Percentiles rank a stretch among this genome's conserved stretches.
phyloP scores from a whole-genome alignment of 35 echinoderm and acorn worm species.

The Chiridota heheva region DNA sequence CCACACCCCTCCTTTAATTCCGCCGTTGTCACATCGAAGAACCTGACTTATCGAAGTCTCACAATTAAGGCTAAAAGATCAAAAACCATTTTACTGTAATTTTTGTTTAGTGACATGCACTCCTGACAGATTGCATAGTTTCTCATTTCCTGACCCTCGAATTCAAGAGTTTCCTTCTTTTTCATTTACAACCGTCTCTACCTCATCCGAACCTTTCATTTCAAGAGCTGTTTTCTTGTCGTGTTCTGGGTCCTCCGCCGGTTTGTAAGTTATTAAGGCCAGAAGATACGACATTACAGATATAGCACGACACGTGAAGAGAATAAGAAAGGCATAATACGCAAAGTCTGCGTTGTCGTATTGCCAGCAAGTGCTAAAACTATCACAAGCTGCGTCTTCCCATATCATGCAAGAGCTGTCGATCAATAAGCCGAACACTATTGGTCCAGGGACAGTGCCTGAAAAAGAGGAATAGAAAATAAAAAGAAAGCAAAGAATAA shows the following conservation, averaged over 20 bases:
- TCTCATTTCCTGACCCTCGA: too few species aligned
- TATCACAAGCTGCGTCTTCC: slow-evolving; percentile 41
- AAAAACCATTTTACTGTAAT: too few species aligned
- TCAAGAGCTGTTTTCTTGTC: neutral
- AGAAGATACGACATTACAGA: neutral
- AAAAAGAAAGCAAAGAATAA: neutral
- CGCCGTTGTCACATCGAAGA: too few species aligned
- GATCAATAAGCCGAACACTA: slow-evolving; percentile 39
- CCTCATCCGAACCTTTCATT: too few species aligned
- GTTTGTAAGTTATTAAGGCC: slow-evolving; percentile 27
- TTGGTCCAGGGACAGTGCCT: slow-evolving; percentile 46
- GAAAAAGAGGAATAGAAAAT: neutral
- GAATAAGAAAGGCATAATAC: slow-evolving; percentile 1
- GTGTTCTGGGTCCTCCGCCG: neutral
- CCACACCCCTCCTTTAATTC: too few species aligned
- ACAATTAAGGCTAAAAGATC: too few species aligned
- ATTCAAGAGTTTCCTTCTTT: too few species aligned
- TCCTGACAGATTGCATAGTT: too few species aligned
- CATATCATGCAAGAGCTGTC: slow-evolving; percentile 47
- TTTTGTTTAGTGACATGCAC: too few species aligned
- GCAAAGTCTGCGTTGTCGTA: slow-evolving; percentile 33
- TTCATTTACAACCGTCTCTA: too few species aligned
- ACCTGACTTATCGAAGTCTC: too few species aligned
- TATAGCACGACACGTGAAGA: neutral
- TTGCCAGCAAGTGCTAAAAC: slow-evolving; percentile 28